Base-by-base conservation (phyloP, 1,140 invertebrate species). In the Papilio xuthus region DNA sequence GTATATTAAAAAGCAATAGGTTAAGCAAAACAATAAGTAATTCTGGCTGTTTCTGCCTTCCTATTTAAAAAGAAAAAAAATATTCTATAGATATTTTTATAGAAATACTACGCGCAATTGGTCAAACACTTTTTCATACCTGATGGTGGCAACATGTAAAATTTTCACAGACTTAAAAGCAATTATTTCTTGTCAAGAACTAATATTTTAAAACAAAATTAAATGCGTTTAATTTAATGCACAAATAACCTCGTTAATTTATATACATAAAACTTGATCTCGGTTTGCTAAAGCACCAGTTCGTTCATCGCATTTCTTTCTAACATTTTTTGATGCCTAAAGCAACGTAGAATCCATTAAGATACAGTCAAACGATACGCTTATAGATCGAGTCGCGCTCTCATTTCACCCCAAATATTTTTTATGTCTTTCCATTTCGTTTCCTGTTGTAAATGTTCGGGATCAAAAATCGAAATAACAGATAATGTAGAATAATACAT, bases 271-370 rank as follows among this genome's bases (percentile, higher is more conserved):
- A 67, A 67, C 60, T 67, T 28, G 60, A 67, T 67, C 60, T 15
- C 26, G 26, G 60, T 72, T 41, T 44, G 41, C 18, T 72, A 26
- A 73, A 73, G 42, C 71, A n/a, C 15, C 12, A 4, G 20, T 73
- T 41, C n/a, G 41, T 75, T 76, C 50, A 76, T 76, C 37, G 50
- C 28, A 41, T 76, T 76, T 60, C 50, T 80, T 53, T 41, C 53
- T 77, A 77, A 81, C 71, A 80, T 82, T 83, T 83, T 84, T 85
- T 79, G 63, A 63, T 60, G 78, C 79, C 78, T 60, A 80, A 78
- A 82, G 80, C 78, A 79, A 79, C 79, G 82, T 82, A 78, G 81
- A 85, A 81, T 85, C 82, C 83, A 83, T 83, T 83, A 85, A 81
- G 83, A 82, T 85, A 82, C 79, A 78, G 81, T 82, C 75, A 82